A percentile compares a stretch with the other conserved stretches of the same genome.
Evolutionary conservation across 2,113 vertebrate genomes (phyloP).

Genomic region (Notarius quadriscutis): DNA sequence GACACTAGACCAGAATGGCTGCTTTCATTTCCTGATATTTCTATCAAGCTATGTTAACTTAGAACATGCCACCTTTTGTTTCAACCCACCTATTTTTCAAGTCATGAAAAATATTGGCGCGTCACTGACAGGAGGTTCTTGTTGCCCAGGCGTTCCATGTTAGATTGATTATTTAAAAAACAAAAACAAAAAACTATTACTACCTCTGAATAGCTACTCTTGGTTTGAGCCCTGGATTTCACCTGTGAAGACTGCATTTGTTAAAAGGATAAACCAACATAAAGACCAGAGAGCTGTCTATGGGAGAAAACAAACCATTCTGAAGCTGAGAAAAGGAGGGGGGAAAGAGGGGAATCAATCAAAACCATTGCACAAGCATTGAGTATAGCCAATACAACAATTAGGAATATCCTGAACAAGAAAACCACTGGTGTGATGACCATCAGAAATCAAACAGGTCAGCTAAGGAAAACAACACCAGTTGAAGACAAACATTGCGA

Average conservation of each 20-base stretch:
- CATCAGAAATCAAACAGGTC: not conserved
- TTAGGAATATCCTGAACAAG: not conserved
- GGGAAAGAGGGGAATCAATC: not conserved
- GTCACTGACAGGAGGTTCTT: not conserved
- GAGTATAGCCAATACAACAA: not conserved
- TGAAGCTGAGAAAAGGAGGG: not conserved
- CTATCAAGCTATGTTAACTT: not conserved
- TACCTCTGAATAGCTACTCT: not conserved
- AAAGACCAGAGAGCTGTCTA: not conserved
- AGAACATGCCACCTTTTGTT: not conserved
- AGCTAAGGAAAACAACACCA: not conserved
- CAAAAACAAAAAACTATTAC: not conserved
- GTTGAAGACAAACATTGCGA: not conserved
- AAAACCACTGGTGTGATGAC: not conserved
- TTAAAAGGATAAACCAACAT: not conserved
- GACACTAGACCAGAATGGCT: not conserved
- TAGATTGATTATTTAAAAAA: not conserved
- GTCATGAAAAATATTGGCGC: not conserved
- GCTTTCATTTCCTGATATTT: not conserved
- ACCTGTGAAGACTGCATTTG: not conserved
- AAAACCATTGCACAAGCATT: not conserved
- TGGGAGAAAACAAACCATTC: not conserved
- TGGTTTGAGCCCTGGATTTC: not conserved
- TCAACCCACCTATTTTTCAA: not conserved
- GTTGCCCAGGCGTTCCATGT: not conserved